Conservation (phyloP, 1,140 invertebrate species). For the Musca vetustissima region DNA sequence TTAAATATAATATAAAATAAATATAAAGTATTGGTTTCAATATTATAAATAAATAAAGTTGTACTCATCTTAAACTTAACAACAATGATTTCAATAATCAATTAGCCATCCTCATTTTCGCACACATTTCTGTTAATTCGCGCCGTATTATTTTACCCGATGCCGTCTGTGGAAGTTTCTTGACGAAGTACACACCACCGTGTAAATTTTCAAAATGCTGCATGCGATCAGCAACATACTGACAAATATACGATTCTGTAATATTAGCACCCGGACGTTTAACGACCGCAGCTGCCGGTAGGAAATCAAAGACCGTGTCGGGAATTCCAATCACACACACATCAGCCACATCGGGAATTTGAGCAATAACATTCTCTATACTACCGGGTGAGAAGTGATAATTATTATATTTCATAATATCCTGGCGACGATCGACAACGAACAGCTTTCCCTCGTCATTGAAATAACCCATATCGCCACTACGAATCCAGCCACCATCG, state of each 20-base stretch:
- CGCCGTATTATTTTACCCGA: slow-evolving; percentile 3
- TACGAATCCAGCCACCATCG: slow-evolving; percentile 63
- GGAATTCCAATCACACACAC: slow-evolving; percentile 22
- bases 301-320: slow-evolving; percentile 30
- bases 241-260: slow-evolving; percentile 28
- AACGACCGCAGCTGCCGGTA: slow-evolving; percentile 38
- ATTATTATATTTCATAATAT: slow-evolving; percentile 56
- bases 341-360: not conserved
- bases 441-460: slow-evolving; percentile 59
- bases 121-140: not conserved
- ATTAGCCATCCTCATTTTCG: not conserved
- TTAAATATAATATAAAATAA: too few species aligned
- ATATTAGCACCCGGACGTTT: slow-evolving; percentile 14
- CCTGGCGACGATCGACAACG: slow-evolving; percentile 67
- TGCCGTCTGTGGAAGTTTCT: slow-evolving; percentile 28
- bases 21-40: too few species aligned
- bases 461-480: slow-evolving; percentile 67
- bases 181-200: slow-evolving; percentile 49
- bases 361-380: slow-evolving; percentile 37
- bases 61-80: too few species aligned
- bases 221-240: slow-evolving; percentile 28
- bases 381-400: slow-evolving; percentile 45
- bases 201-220: slow-evolving; percentile 35
- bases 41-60: too few species aligned
- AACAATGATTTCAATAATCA: too few species aligned